Evolutionary conservation across 2,113 vertebrate genomes (phyloP).

Genomic region (Mustelus asterias): DNA sequence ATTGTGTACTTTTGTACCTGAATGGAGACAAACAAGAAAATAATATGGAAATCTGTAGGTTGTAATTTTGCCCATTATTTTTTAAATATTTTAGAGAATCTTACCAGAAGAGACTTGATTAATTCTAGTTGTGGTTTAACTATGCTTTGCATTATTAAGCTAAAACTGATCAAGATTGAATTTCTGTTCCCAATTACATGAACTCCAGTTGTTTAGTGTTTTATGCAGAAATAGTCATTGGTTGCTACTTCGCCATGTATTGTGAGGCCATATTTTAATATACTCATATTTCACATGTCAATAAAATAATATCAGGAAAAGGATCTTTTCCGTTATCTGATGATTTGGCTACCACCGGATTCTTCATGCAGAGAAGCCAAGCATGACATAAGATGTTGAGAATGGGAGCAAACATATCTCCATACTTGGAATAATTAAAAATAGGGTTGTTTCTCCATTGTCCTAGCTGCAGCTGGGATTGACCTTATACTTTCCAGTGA

Average conservation of each 20-base stretch:
- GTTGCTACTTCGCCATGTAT: background rate
- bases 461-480: background rate
- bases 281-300: too few species aligned
- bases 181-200: background rate
- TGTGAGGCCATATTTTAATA: slow-evolving; percentile 8
- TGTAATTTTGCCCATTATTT: background rate
- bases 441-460: background rate
- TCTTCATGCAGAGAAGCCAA: background rate
- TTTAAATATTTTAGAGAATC: background rate
- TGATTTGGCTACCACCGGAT: background rate
- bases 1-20: background rate
- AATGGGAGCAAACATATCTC: background rate
- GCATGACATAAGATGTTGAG: background rate
- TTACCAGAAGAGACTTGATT: background rate
- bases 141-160: background rate
- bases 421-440: background rate
- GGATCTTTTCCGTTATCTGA: background rate
- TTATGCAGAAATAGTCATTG: background rate
- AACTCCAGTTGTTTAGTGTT: background rate
- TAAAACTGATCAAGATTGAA: background rate
- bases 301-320: background rate
- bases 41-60: background rate
- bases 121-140: background rate
- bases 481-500: background rate
- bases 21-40: background rate